phyloP scores from a whole-genome alignment of 2,888 invertebrate genomes.

The Drosophila mimetica region DNA sequence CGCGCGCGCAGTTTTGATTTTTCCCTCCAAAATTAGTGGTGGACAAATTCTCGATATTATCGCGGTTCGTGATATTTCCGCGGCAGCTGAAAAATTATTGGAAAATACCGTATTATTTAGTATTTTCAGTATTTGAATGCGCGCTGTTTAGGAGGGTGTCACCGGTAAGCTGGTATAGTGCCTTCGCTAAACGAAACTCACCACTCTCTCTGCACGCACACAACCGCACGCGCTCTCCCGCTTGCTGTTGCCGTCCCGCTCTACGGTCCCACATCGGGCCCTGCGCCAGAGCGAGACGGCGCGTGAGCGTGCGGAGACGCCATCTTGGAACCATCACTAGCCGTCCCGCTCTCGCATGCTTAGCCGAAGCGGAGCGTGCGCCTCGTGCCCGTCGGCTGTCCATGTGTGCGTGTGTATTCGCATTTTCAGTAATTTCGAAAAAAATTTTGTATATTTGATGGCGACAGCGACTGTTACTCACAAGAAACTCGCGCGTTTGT shows the following conservation, averaged over 20 bases:
- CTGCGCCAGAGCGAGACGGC: neutral
- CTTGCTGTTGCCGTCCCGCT: constrained; percentile 21
- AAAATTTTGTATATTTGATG: constrained; percentile 84
- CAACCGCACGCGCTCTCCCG: constrained; percentile 27
- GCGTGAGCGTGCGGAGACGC: neutral
- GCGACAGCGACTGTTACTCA: constrained; percentile 79
- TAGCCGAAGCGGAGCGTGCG: constrained; percentile 62
- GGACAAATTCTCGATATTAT: no score
- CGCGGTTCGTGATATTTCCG: no score
- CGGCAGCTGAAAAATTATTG: no score
- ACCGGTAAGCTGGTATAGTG: neutral
- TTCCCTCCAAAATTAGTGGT: no score
- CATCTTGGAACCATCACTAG: neutral
- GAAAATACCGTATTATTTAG: no score
- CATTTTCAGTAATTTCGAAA: constrained; percentile 81
- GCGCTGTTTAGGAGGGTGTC: neutral
- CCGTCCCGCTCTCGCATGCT: constrained; percentile 11
- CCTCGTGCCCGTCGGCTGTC: constrained; percentile 52
- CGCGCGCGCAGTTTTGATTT: no score
- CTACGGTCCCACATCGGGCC: neutral
- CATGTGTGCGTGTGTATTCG: constrained; percentile 74
- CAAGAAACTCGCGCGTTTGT: constrained; percentile 84
- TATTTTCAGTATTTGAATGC: no score
- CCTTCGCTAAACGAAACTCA: neutral
- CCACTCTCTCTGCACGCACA: constrained; percentile 7